Conservation (phyloP, 2,797 vertebrate genomes). For the Tolypeutes matacus region DNA sequence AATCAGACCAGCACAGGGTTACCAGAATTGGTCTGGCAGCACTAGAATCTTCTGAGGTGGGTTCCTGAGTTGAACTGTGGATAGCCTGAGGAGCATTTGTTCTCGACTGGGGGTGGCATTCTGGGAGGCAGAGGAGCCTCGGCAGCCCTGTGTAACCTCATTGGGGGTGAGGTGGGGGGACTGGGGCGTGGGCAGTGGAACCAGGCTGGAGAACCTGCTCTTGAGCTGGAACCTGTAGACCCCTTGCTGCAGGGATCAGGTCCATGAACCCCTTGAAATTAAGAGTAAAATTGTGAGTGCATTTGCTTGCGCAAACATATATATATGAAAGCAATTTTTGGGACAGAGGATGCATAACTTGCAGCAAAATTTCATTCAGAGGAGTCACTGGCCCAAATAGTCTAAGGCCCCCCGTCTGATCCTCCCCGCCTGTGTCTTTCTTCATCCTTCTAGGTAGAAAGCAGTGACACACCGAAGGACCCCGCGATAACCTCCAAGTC, state of each 20-base stretch:
- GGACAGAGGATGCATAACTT: neutral
- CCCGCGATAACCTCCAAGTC: conserved; percentile 89
- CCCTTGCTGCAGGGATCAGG: neutral
- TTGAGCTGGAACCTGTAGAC: neutral
- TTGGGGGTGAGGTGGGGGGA: neutral
- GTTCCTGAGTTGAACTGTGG: neutral
- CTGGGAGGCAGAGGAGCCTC: neutral
- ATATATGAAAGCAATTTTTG: neutral
- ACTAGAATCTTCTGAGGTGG: neutral
- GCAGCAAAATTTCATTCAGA: neutral
- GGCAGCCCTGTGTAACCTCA: neutral
- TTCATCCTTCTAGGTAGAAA: conserved; percentile 86
- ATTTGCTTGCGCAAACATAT: neutral
- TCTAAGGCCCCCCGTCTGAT: neutral
- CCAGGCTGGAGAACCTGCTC: neutral
- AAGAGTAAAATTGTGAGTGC: neutral
- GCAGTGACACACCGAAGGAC: conserved; percentile 89
- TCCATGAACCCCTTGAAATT: neutral
- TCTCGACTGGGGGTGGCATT: neutral
- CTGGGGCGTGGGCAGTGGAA: neutral
- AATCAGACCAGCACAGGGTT: neutral
- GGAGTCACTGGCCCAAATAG: neutral
- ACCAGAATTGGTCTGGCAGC: neutral
- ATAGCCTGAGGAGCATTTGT: neutral
- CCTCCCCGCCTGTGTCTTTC: neutral